Evolutionary conservation across 1,140 invertebrate species (phyloP).

Genomic region (Drosophila suzukii): DNA sequence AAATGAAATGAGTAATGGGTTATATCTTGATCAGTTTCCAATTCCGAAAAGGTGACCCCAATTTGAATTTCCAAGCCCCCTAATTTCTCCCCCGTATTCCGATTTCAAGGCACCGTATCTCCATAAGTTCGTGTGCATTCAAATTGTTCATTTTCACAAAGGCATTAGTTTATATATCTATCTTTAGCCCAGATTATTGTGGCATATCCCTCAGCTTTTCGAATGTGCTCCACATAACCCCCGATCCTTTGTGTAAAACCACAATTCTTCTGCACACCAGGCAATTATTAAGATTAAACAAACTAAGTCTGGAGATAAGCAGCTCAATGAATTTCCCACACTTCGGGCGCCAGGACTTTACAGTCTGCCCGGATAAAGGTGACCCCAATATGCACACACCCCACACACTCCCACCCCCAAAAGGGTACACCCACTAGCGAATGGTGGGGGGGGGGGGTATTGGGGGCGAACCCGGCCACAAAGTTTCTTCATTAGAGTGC

Average conservation of each 20-base stretch:
- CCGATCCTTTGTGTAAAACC: background rate
- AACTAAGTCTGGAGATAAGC: slow-evolving; percentile 16
- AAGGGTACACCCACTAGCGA: background rate
- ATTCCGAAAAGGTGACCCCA: too few relatives aligned
- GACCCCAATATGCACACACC: slow-evolving; percentile 27
- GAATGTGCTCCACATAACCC: background rate
- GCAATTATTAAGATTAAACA: slow-evolving; percentile 25
- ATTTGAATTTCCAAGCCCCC: too few relatives aligned
- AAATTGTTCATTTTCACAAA: background rate
- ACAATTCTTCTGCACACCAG: background rate
- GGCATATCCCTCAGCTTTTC: background rate
- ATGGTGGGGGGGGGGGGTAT: background rate
- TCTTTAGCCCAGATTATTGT: background rate
- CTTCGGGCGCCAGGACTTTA: slow-evolving; percentile 3
- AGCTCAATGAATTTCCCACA: slow-evolving; percentile 33
- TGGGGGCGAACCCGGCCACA: slow-evolving; percentile 1
- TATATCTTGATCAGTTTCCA: too few relatives aligned
- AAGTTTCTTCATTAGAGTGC: slow-evolving; percentile 66
- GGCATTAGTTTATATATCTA: background rate
- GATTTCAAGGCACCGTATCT: too few relatives aligned
- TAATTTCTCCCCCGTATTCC: too few relatives aligned
- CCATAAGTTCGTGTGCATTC: background rate
- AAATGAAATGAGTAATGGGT: too few relatives aligned
- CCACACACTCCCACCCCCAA: background rate
- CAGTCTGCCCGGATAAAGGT: slow-evolving; percentile 39